Evolutionary conservation across 2,113 vertebrate species (phyloP), one percentile per base, ranked within the genome.

Genomic region (Ceyx cyanopectus): DNA sequence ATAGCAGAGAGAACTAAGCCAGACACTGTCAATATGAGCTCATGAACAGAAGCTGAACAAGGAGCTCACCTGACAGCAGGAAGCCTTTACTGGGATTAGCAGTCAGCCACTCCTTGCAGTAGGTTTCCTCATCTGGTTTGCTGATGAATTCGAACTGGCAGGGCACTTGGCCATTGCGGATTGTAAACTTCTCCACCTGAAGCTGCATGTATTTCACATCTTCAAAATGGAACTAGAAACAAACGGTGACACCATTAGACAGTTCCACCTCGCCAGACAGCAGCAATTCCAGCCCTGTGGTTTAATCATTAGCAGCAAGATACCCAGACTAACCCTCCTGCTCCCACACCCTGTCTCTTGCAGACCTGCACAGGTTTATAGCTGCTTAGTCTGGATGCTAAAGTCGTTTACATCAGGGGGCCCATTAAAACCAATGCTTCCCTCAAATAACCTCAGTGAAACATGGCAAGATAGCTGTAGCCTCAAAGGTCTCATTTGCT

Each of bases 131-230:
- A 23, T 98, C 98, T 17, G 98, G 98, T 95, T 99, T 99, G 96
- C 76, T 98, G 93, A 99, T 99, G 80, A 99, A 99, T 90, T 99
- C 98, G 19, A 99, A 99, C 91, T 99, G 99, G 94, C 99, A 99
- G 6, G 99, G 99, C 57, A 99, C 99, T 95, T 98, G 98, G 22
- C 99, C 99, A 27, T 99, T 99, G 62, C 88, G 87, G 86, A 99
- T 97, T 29, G 96, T 98, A 51, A 99, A 94, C 23, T 97, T 98
- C 80, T 98, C 90, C 3, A 98, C 97, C 74, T 98, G 98, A 75
- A 99, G 98, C 90, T 99, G 98, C 99, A 99, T 99, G 96, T 98
- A 99, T 97, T 99, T 99, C 80, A 99, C 98, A 21, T 99, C 96
- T 92, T 98, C 89, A 87, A 99, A 99, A 85, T 97, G 94, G 96